These are phyloP conservation scores for Mustela nigripes DNA, from an alignment of 2,113 vertebrate species.

Conservation along the genomic window DNA sequence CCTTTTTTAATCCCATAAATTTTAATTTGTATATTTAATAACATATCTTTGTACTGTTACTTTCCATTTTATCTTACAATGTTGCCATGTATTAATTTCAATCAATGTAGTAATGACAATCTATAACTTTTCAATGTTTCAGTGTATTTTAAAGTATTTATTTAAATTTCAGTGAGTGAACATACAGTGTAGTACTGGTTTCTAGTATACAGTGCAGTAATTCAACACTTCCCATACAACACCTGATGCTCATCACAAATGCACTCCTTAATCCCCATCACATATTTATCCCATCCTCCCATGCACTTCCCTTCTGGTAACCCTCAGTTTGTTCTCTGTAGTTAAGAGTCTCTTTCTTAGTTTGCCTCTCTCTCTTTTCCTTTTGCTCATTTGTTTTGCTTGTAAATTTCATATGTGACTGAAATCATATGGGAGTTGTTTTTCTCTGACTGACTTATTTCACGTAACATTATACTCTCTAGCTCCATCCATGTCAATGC, in stretches of 20 bases:
- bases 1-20: background rate
- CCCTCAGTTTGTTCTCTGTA: background rate
- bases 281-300: background rate
- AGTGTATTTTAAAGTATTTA: background rate
- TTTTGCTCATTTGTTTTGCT: background rate
- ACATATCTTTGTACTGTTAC: background rate
- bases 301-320: background rate
- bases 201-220: background rate
- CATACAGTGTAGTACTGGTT: background rate
- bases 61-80: slow-evolving; percentile 49
- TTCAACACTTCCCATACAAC: background rate
- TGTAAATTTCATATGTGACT: background rate
- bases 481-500: background rate
- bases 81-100: slow-evolving; percentile 73
- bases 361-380: background rate
- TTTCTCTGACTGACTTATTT: background rate
- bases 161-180: background rate
- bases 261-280: background rate
- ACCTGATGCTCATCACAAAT: background rate
- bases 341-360: background rate
- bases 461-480: background rate
- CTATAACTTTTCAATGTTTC: slow-evolving; percentile 68
- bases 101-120: slow-evolving; percentile 65
- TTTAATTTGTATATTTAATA: background rate
- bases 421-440: background rate